Base-by-base conservation (phyloP, 2,113 vertebrate species). In the Anser cygnoides region DNA sequence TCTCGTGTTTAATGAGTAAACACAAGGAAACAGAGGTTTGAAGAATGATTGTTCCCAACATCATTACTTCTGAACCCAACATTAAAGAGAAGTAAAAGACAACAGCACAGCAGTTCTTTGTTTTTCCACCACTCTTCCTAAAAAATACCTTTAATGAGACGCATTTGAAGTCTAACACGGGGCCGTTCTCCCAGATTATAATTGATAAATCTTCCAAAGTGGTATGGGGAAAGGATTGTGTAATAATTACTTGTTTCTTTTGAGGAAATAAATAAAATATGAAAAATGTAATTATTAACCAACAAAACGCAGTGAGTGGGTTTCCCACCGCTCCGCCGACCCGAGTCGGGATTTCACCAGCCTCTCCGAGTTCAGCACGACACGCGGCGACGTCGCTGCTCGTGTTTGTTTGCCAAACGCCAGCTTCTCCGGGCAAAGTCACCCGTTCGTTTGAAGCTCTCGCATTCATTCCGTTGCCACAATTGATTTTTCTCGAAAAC, bases 1-100 rank as follows among this genome's bases (percentile, higher is more conserved):
- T 96, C 96, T 96, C 39, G 16, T 96, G 95, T 97, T 97, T 97
- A 97, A 97, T 98, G 97, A 96, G 97, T 97, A 97, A 97, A 97
- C 97, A 97, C 91, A 77, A 94, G 95, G 96, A 97, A 97, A 95
- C 90, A 91, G 96, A 94, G 92, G 95, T 94, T 94, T 95, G 97
- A 95, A 95, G 94, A 93, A 96, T 91, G 96, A 97, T 97, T 97
- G 96, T 96, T 97, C 97, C 95, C 95, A 92, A 96, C 96, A 96
- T 97, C 97, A 95, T 97, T 93, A 95, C 93, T 95, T 96, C 77
- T 95, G 96, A 95, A 93, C 82, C 81, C n/a, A 3, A 91, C 87
- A 96, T 95, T 86, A 92, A 97, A 97, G 96, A 16, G 11, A 61
- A 84, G 88, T 50, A 92, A 92, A 96, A 96, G 95, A 96, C 92